A percentile compares a stretch with the other conserved stretches of the same genome.
phyloP scores from a whole-genome alignment of 2,113 vertebrate genomes.

The Hiodon tergisus region DNA sequence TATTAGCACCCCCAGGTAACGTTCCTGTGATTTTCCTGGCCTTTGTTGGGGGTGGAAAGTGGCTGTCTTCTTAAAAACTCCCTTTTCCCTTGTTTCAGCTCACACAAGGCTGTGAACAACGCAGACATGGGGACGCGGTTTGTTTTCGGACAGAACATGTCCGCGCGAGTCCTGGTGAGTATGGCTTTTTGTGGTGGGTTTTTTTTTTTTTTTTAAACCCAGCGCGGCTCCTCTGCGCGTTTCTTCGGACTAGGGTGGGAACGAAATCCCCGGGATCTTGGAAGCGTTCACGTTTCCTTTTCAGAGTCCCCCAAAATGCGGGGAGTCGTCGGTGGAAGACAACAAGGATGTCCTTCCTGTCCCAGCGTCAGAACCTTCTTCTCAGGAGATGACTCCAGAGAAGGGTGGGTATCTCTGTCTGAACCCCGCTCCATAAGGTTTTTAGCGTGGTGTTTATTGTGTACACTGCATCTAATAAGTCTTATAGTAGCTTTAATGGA shows the following conservation, averaged over 20 bases:
- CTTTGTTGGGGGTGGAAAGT: background rate
- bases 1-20: constrained; percentile 87
- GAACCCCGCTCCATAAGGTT: background rate
- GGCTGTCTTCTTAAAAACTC: background rate
- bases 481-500: no score
- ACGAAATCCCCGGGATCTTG: no score
- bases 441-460: background rate
- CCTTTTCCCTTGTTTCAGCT: constrained; percentile 50
- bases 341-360: constrained; percentile 70
- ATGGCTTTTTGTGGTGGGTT: background rate
- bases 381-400: constrained; percentile 84
- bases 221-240: background rate
- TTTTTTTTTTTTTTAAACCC: background rate
- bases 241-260: background rate
- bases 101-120: constrained; percentile 77
- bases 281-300: background rate
- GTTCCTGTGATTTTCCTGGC: background rate
- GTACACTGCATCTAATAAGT: background rate
- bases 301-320: constrained; percentile 85
- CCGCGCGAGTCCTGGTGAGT: constrained; percentile 92
- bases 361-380: constrained; percentile 75
- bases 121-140: constrained; percentile 84
- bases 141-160: constrained; percentile 98
- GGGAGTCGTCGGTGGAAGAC: constrained; percentile 69
- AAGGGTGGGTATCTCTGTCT: constrained; percentile 66